Base-by-base conservation (phyloP, 2,113 vertebrate species). In the Vidua macroura region DNA sequence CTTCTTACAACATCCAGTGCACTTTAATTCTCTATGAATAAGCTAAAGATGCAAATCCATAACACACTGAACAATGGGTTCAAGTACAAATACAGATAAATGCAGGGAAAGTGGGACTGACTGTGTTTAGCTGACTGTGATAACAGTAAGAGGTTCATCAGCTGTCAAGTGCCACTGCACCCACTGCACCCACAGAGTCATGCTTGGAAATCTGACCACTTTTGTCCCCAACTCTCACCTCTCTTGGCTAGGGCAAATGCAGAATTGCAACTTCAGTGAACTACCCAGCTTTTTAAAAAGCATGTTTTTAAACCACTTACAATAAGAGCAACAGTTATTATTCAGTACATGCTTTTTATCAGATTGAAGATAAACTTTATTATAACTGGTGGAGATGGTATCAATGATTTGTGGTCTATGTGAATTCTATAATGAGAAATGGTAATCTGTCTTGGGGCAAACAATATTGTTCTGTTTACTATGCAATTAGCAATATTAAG, bases 311-410 rank as follows among this genome's bases (percentile, higher is more conserved):
- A 95, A 86, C 69, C 92, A 92, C 86, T 96, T 93, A 93, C 44
- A 89, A 76, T 93, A 92, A 91, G 76, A 94, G 92, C 93, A 96
- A 93, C 83, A 96, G 96, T 95, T 95, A 96, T 91, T 95, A 95
- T 94, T 96, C 92, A 95, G 92, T 91, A 95, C 93, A 95, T 95
- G 93, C 83, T 93, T 96, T 96, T 97, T 96, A 97, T 96, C 96
- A 96, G 95, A 73, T 86, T 88, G 60, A 67, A 96, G 96, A 95
- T 84, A 92, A 90, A 87, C 83, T 83, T 88, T 84, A 92, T 85
- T 90, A 82, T 83, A 92, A 90, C 86, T 93, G 58, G 63, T 91
- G 88, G 88, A 83, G 92, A 94, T 92, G 88, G 88, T 93, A 93
- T 76, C 95, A 93, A 91, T 97, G 93, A 93, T 94, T 82, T 84